A percentile compares a stretch with the other conserved stretches of the same genome.
These are phyloP conservation scores for Macrobrachium nipponense DNA, from an alignment of 1,140 invertebrate genomes.

Conservation along the genomic window DNA sequence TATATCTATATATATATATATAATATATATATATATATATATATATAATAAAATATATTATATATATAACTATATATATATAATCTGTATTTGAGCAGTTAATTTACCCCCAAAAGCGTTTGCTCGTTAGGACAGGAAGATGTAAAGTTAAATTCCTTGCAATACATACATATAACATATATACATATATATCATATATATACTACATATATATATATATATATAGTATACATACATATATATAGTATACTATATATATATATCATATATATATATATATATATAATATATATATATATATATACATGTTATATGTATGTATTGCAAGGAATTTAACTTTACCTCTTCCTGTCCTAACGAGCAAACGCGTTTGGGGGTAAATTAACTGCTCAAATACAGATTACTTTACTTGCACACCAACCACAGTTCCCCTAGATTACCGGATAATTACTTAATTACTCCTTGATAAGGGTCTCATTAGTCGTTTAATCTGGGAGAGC, in stretches of 20 bases:
- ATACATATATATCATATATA: neutral
- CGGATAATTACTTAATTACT: too few relatives aligned
- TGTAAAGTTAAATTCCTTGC: too few relatives aligned
- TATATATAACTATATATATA: too few relatives aligned
- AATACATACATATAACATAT: too few relatives aligned
- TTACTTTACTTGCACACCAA: neutral
- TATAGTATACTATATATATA: neutral
- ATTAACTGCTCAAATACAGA: neutral
- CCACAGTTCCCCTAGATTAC: too few relatives aligned
- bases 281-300: neutral
- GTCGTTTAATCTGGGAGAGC: too few relatives aligned
- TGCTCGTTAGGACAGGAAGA: too few relatives aligned
- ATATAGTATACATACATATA: neutral
- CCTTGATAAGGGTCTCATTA: too few relatives aligned
- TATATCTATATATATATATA: too few relatives aligned
- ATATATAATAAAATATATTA: slow-evolving; percentile 2
- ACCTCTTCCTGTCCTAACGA: neutral
- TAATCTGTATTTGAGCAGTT: too few relatives aligned
- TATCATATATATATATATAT: neutral
- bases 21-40: neutral
- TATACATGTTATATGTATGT: neutral
- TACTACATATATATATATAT: neutral
- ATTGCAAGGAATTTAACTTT: neutral
- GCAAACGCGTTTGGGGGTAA: neutral
- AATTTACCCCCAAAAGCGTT: too few relatives aligned